Percentiles rank a stretch among this genome's conserved stretches.
phyloP scores from a whole-genome alignment of 2,113 vertebrate genomes.

The Rana temporaria region DNA sequence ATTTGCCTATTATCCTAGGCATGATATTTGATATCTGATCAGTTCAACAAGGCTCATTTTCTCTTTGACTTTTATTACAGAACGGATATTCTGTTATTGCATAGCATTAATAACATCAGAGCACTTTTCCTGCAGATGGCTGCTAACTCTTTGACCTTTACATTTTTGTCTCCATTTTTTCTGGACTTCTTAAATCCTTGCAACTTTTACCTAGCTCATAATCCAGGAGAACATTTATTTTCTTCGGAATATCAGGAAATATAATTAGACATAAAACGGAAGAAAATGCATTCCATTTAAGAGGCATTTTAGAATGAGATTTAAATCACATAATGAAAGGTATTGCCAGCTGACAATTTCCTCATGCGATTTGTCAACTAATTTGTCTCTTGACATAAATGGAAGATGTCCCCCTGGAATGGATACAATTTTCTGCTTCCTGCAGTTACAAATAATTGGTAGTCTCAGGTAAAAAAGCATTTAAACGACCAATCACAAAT shows the following conservation, averaged over 20 bases:
- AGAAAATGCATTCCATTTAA: not conserved
- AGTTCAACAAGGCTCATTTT: constrained; percentile 4
- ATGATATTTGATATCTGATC: not conserved
- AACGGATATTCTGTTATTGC: constrained; percentile 28
- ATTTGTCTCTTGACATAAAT: too few species aligned
- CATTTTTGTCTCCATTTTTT: constrained; percentile 24
- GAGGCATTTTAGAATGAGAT: too few species aligned
- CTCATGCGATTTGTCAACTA: too few species aligned
- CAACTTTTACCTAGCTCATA: not conserved
- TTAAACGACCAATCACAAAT: too few species aligned
- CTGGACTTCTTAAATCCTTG: not conserved
- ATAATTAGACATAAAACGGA: not conserved
- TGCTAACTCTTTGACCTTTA: constrained; percentile 43
- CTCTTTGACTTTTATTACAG: constrained; percentile 34
- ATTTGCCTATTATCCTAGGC: too few species aligned
- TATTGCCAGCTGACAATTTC: too few species aligned
- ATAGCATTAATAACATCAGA: constrained; percentile 39
- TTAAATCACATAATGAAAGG: too few species aligned
- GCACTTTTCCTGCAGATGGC: not conserved
- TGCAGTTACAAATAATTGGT: too few species aligned
- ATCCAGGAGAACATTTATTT: not conserved
- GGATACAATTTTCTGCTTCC: too few species aligned
- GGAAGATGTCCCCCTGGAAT: too few species aligned
- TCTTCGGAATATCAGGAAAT: not conserved
- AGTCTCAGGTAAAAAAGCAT: too few species aligned